Conservation (phyloP, 2,888 invertebrate species). For the Latheticus oryzae region DNA sequence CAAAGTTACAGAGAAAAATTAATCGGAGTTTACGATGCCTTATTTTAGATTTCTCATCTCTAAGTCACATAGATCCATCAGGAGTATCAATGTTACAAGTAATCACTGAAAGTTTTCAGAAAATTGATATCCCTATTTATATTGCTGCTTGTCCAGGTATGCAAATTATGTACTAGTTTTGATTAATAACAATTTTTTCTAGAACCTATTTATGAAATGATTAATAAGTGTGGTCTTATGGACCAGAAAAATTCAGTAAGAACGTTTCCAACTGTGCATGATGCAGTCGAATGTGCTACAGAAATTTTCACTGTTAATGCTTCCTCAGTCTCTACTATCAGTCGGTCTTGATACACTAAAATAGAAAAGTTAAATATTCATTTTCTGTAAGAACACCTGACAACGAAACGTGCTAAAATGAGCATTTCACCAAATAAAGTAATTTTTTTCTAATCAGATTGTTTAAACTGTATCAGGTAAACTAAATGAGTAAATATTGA, state of each 20-base stretch:
- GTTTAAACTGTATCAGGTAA: constrained; percentile 1
- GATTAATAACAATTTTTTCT: constrained; percentile 1
- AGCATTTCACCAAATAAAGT: too few species aligned
- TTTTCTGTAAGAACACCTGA: not conserved
- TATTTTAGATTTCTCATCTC: constrained; percentile 73
- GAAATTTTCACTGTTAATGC: constrained; percentile 19
- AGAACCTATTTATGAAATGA: constrained; percentile 29
- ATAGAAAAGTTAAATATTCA: not conserved
- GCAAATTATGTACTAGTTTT: too few species aligned
- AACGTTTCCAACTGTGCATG: constrained; percentile 28
- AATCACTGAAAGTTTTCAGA: constrained; percentile 68
- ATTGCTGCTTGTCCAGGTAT: constrained; percentile 64
- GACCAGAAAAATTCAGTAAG: constrained; percentile 22
- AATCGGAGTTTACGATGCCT: constrained; percentile 58
- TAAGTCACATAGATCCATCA: constrained; percentile 74
- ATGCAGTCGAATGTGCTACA: constrained; percentile 24
- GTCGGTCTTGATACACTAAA: constrained; percentile 13
- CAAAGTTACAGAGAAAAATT: constrained; percentile 53
- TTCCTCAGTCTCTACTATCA: constrained; percentile 22
- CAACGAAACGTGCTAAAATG: too few species aligned
- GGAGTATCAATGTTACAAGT: constrained; percentile 70
- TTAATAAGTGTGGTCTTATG: constrained; percentile 21
- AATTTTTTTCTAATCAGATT: constrained; percentile 2
- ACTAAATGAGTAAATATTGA: not conserved
- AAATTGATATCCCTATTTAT: constrained; percentile 68